These are phyloP conservation scores for Lepisosteus osseus DNA, from an alignment of 2,113 vertebrate genomes.

Conservation along the genomic window DNA sequence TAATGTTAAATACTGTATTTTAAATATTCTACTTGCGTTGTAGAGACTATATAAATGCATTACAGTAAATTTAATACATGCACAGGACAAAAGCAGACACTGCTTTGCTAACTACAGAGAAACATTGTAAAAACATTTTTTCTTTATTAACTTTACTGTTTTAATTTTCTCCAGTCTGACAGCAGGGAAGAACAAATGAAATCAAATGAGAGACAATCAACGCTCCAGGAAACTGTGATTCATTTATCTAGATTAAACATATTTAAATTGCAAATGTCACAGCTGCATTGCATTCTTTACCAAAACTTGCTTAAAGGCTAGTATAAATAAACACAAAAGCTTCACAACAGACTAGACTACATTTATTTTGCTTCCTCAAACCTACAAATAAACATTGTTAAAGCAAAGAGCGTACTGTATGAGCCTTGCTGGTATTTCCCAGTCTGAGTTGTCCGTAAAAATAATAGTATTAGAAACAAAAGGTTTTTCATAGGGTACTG, in stretches of 20 bases:
- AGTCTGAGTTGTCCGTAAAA: no score
- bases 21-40: not conserved
- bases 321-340: no score
- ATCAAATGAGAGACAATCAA: slow-evolving; percentile 8
- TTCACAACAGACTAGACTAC: no score
- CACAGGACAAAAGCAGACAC: not conserved
- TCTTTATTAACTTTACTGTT: slow-evolving; percentile 7
- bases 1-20: not conserved
- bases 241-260: slow-evolving; percentile 21
- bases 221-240: not conserved
- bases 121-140: no score
- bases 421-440: no score
- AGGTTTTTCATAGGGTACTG: no score
- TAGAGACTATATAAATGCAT: not conserved
- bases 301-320: no score
- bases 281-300: not conserved
- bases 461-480: no score
- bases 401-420: no score
- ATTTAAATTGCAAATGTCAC: slow-evolving; percentile 6
- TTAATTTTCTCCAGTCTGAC: not conserved
- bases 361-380: no score
- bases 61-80: not conserved
- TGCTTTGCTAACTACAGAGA: no score
- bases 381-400: no score
- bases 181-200: slow-evolving; percentile 16